These are phyloP conservation scores for Drosophila prolongata DNA, from an alignment of 2,888 invertebrate genomes.

Conservation along the genomic window DNA sequence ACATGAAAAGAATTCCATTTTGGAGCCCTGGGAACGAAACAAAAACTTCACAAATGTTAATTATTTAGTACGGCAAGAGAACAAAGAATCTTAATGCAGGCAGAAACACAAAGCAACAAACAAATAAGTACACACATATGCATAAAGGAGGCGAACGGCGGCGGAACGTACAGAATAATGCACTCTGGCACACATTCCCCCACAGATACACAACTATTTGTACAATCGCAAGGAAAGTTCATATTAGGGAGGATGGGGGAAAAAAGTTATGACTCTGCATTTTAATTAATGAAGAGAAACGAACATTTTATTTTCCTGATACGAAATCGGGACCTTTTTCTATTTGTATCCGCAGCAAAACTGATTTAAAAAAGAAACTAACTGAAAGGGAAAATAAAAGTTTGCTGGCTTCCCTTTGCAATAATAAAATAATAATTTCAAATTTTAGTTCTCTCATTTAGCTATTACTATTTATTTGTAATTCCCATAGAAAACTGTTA, in stretches of 20 bases:
- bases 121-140: slow-evolving; percentile 9
- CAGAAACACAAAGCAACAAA: slow-evolving; percentile 15
- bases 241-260: not conserved
- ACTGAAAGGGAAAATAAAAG: too few relatives aligned
- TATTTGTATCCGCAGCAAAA: too few relatives aligned
- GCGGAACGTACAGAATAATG: slow-evolving; percentile 20
- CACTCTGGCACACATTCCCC: slow-evolving; percentile 7
- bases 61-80: slow-evolving; percentile 30
- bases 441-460: too few relatives aligned
- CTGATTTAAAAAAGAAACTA: too few relatives aligned
- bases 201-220: slow-evolving; percentile 12
- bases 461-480: too few relatives aligned
- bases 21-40: slow-evolving; percentile 21
- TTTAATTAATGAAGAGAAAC: slow-evolving; percentile 26
- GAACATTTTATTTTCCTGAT: slow-evolving; percentile 1
- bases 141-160: not conserved
- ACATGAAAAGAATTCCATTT: slow-evolving; percentile 34
- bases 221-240: slow-evolving; percentile 13
- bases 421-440: too few relatives aligned
- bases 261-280: slow-evolving; percentile 22
- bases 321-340: too few relatives aligned
- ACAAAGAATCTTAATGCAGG: slow-evolving; percentile 21
- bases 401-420: too few relatives aligned
- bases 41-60: slow-evolving; percentile 40
- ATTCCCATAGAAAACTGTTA: too few relatives aligned